Evolutionary conservation across 2,888 invertebrate genomes (phyloP).

Genomic region (Nomada fabriciana): DNA sequence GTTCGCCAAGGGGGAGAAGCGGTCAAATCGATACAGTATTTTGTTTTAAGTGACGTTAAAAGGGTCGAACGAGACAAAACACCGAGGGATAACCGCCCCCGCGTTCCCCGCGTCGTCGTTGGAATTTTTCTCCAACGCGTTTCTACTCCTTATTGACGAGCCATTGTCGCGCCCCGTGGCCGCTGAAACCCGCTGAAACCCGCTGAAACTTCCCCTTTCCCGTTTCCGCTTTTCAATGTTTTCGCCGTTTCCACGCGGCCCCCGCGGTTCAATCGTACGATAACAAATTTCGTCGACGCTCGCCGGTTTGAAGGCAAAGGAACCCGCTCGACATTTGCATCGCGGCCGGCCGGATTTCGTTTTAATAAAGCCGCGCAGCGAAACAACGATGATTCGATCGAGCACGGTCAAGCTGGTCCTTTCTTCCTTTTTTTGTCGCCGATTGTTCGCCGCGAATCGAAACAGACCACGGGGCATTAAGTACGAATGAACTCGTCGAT

Average conservation of each 20-base stretch:
- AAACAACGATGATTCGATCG: constrained; percentile 48
- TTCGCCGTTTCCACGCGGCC: neutral
- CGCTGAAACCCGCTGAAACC: neutral
- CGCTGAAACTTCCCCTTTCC: no score
- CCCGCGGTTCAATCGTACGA: neutral
- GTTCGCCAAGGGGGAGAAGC: constrained; percentile 63
- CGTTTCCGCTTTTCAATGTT: neutral
- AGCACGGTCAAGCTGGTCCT: constrained; percentile 5
- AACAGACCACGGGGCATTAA: constrained; percentile 47
- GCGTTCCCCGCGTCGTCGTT: neutral
- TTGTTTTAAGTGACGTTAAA: constrained; percentile 76
- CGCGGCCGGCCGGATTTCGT: constrained; percentile 19
- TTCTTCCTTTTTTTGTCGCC: constrained; percentile 7
- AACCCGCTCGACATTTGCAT: neutral
- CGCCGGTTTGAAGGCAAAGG: neutral
- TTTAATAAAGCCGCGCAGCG: constrained; percentile 27
- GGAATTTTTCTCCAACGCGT: constrained; percentile 17
- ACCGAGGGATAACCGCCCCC: constrained; percentile 21
- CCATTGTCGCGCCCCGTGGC: constrained; percentile 25
- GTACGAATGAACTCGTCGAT: constrained; percentile 49
- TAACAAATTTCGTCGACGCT: constrained; percentile 11
- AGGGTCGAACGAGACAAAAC: constrained; percentile 73
- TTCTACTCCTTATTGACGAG: constrained; percentile 37
- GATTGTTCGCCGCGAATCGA: neutral
- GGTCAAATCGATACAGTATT: constrained; percentile 77